A percentile compares a stretch with the other conserved stretches of the same genome.
phyloP scores from a whole-genome alignment of 2,797 vertebrate genomes.

The Anniella stebbinsi region DNA sequence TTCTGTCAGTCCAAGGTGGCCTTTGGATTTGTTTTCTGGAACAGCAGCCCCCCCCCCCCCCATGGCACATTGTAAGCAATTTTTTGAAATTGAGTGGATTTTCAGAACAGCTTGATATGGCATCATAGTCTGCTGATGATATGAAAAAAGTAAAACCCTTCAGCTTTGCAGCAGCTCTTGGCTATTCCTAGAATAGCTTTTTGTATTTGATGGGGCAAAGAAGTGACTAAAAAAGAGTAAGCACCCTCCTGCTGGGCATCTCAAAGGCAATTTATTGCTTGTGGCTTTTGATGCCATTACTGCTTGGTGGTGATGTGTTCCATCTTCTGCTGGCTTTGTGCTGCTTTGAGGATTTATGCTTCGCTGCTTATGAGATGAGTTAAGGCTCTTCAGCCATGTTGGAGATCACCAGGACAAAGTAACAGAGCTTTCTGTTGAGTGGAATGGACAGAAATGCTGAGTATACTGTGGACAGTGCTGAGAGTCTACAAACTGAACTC shows the following conservation, averaged over 20 bases:
- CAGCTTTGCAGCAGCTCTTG: neutral
- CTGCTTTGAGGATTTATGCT: neutral
- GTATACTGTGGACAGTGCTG: neutral
- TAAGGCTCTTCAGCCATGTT: neutral
- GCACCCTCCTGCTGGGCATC: neutral
- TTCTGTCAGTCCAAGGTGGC: neutral
- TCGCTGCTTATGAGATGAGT: neutral
- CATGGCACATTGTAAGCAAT: neutral
- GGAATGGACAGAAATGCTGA: accelerated
- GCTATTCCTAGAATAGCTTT: neutral
- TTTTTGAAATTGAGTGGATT: neutral
- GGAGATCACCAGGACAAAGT: constrained; percentile 25
- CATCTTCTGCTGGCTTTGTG: neutral
- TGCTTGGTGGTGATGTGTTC: accelerated
- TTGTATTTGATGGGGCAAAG: neutral
- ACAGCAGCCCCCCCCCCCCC: neutral
- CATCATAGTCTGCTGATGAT: neutral
- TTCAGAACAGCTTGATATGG: neutral
- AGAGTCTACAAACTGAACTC: neutral
- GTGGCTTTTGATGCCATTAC: neutral
- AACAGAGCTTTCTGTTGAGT: neutral
- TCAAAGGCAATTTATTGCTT: neutral
- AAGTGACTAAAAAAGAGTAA: constrained; percentile 9
- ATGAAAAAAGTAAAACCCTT: neutral
- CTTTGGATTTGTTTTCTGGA: constrained; percentile 3